Evolutionary conservation across 2,113 vertebrate species (phyloP).

Genomic region (Maccullochella peelii): DNA sequence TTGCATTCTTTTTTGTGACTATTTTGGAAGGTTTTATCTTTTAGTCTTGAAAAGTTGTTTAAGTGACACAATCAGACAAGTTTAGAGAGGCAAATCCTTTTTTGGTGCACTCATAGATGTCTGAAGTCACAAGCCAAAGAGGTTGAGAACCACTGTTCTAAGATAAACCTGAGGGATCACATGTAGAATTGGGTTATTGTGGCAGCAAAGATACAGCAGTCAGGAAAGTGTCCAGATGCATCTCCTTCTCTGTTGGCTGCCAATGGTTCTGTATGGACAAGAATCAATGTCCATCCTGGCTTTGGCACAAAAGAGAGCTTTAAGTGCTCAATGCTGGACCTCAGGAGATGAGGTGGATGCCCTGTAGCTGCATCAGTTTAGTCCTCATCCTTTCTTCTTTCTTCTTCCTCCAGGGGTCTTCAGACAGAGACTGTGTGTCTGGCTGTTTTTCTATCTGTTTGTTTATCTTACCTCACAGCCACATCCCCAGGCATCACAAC

Average conservation of each 20-base stretch:
- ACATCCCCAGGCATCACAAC: constrained; percentile 35
- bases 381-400: constrained; percentile 28
- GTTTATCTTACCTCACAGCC: constrained; percentile 44
- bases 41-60: no score
- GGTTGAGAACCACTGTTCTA: not conserved
- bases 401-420: constrained; percentile 37
- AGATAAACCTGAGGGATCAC: not conserved
- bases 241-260: not conserved
- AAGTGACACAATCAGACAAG: no score
- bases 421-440: constrained; percentile 29
- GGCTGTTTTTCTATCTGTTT: constrained; percentile 21
- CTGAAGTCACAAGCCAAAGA: not conserved
- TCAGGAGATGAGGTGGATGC: constrained; percentile 13
- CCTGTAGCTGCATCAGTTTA: constrained; percentile 25
- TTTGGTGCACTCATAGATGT: no score
- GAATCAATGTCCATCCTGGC: constrained; percentile 36
- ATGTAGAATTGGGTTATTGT: not conserved
- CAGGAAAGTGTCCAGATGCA: constrained; percentile 12
- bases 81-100: no score
- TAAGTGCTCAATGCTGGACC: constrained; percentile 17
- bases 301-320: constrained; percentile 35
- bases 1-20: not conserved
- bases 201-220: no score
- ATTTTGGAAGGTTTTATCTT: not conserved
- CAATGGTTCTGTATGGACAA: constrained; percentile 1